Conservation (phyloP, 2,888 invertebrate species). For the Cataglyphis cursor region DNA sequence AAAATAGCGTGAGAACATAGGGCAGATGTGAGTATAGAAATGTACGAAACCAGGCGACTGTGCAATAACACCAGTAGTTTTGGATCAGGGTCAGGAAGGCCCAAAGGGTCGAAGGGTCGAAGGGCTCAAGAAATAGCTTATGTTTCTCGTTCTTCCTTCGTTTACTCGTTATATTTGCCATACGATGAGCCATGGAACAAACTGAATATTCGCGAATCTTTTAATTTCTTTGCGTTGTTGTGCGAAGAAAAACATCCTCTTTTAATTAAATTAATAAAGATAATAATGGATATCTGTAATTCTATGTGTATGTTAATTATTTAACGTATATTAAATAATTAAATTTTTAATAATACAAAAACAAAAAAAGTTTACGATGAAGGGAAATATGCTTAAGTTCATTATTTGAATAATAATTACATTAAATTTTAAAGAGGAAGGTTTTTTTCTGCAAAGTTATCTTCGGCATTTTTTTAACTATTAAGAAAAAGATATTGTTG, state of each 20-base stretch:
- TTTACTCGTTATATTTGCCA: slow-evolving; percentile 8
- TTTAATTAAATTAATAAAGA: neutral
- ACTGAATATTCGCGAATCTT: slow-evolving; percentile 15
- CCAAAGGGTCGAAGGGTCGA: slow-evolving; percentile 30
- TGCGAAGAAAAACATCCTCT: neutral
- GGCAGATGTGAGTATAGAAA: slow-evolving; percentile 57
- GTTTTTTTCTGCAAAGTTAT: neutral
- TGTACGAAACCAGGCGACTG: slow-evolving; percentile 47
- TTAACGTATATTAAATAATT: neutral
- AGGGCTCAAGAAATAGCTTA: slow-evolving; percentile 41
- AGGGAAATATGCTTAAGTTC: neutral
- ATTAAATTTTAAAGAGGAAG: neutral
- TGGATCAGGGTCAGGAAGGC: slow-evolving; percentile 38
- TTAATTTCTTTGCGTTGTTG: neutral
- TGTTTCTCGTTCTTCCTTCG: slow-evolving; percentile 14
- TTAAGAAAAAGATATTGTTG: neutral
- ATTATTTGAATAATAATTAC: neutral
- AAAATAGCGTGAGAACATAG: slow-evolving; percentile 56
- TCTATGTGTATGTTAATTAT: neutral
- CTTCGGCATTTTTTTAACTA: neutral
- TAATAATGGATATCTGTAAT: neutral
- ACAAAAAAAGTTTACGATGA: neutral
- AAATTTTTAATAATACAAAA: neutral
- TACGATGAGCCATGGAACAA: neutral
- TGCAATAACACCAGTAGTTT: slow-evolving; percentile 48